Conservation (phyloP, 2,888 invertebrate species). For the Xestia sexstrigata region DNA sequence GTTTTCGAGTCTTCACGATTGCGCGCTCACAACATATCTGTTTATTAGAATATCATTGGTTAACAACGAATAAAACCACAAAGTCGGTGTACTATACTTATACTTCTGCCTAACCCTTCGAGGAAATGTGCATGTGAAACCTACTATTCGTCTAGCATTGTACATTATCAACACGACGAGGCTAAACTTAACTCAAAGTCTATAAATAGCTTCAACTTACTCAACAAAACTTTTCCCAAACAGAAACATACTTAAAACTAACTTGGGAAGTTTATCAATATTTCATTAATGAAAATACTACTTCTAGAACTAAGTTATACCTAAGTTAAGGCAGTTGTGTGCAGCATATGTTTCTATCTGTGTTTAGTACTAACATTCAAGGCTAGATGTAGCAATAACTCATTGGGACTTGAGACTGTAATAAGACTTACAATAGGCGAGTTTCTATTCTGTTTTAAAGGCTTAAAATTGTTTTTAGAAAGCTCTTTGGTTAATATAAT, state of each 20-base stretch:
- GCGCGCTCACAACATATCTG: too few species aligned
- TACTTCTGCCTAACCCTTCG: background rate
- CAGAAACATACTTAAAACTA: conserved; percentile 22
- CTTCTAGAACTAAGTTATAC: conserved; percentile 7
- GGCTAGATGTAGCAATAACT: conserved; percentile 51
- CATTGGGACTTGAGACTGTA: conserved; percentile 38
- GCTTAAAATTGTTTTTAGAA: background rate
- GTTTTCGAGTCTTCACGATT: too few species aligned
- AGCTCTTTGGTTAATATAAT: background rate
- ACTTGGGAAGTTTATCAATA: conserved; percentile 30
- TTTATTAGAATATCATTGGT: too few species aligned
- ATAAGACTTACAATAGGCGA: conserved; percentile 28
- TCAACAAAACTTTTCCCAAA: conserved; percentile 21
- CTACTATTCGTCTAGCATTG: background rate
- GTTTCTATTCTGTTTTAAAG: conserved; percentile 31
- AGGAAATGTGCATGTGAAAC: background rate
- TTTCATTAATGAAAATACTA: conserved; percentile 15
- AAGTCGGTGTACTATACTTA: background rate
- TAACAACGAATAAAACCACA: background rate
- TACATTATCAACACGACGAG: conserved; percentile 1
- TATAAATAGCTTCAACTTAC: conserved; percentile 13
- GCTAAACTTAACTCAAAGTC: background rate
- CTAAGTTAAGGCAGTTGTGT: conserved; percentile 15
- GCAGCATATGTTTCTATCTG: conserved; percentile 43
- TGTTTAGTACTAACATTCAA: conserved; percentile 45